Evolutionary conservation across 1,140 invertebrate species (phyloP), one percentile per base, ranked within the genome.

Genomic region (Chlorops oryzae): DNA sequence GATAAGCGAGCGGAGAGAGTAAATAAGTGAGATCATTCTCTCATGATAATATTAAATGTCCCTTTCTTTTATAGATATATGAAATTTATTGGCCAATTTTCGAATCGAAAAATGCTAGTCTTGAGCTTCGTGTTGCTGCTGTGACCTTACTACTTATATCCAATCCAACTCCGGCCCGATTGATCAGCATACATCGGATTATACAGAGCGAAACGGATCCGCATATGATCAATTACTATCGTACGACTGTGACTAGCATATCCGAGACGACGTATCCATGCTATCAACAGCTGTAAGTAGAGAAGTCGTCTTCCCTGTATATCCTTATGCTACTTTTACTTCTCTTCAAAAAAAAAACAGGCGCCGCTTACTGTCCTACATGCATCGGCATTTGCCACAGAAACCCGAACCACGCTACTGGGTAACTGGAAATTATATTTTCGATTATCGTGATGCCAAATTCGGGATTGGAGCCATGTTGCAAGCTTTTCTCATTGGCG

Each of bases 191-290:
- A 9, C 82, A 83, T 59, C 81, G 82, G 64, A 83, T 82, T 54
- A 83, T 87, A 61, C 75, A 78, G 58, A 74, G 70, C 4, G 83
- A 84, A 54, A 75, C 75, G 2, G 77, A 77, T 60, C 73, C 74
- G 17, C 83, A 86, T 58, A 69, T 87, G 39, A 82, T 83, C 50
- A 79, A 84, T 59, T 86, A 81, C 60, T 87, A 83, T 74, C 83
- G 84, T 51, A 82, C 83, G 0, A 85, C 82, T 5, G 70, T 87
- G 17, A 83, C 82, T 44, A 86, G 81, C 38, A 70, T 86, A 55
- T 78, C 83, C 44, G 75, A 76, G 18, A 83, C 81, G 0, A 81
- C 80, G 1, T 80, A 77, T 61, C 81, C 81, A 2, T 84, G 82
- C 59, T 82, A 80, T 55, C 68, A 72, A 41, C 70, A 78, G 47